Evolutionary conservation across 53 echinoderm and acorn worm genomes (phyloP), one percentile per base, ranked within the genome.

Genomic region (Holothuria leucospilota): DNA sequence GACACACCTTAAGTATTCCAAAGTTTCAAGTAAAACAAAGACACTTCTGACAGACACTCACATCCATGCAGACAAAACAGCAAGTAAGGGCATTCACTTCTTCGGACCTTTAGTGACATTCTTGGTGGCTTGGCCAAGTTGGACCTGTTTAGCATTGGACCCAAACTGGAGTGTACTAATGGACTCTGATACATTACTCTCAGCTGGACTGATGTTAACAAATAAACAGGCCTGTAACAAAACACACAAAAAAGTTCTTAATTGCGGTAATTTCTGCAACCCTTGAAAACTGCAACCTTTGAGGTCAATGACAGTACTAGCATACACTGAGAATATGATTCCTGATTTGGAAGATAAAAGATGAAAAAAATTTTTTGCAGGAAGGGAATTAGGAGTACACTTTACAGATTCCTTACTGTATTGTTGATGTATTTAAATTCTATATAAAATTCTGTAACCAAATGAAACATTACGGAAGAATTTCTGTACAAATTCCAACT

Each of bases 131-230:
- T 90, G 91, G 53, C 97, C 97, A 0, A 95, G 90, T 29, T 91
- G 87, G 30, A 96, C 97, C 71, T 96, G 97, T 71, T 93, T 91
- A 52, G 97, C 97, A 51, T 95, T 95, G 13, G 97, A 85, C 58
- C 97, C 97, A 88, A 96, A 96, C 69, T 92, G 93, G 15, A 96
- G 86, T 39, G 97, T 91, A 77, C 95, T 95, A 29, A 96, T 91
- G 5, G 97, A 85, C 78, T 96, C 97, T 18, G 91, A 87, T 14
- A 93, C 68, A 77, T 96, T 96, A 69, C 83, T 93, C 49, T 74
- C 84, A 61, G 91, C 95, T 6, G 95, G 97, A 78, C 97, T 96
- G 30, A 85, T 82, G 77, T 96, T 96, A 63, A 96, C 97, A 95
- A 96, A 96, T 63, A 96, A 85, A 84, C 94, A 94, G 2, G 97